Conservation (phyloP, 1,140 invertebrate genomes). For the Philaenus spumarius region DNA sequence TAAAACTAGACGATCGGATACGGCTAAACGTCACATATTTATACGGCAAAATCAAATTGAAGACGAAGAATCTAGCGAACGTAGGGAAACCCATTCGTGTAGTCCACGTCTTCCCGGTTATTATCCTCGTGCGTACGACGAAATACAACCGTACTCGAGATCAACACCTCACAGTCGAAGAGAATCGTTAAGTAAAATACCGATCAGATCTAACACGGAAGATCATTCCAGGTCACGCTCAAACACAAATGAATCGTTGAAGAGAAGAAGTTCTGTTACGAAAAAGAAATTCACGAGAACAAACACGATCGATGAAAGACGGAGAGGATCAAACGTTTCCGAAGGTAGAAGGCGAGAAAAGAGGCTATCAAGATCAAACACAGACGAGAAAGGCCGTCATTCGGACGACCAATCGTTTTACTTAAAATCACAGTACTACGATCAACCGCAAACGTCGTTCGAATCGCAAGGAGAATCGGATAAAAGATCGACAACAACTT, state of each 20-base stretch:
- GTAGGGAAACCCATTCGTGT: slow-evolving; percentile 24
- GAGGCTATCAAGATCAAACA: slow-evolving; percentile 1
- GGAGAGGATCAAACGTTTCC: slow-evolving; percentile 15
- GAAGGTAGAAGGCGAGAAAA: slow-evolving; percentile 4
- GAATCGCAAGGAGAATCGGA: no score
- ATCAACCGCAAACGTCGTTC: no score
- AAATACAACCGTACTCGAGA: slow-evolving; percentile 16
- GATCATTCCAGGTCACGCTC: slow-evolving; percentile 14
- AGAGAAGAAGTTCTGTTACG: neutral
- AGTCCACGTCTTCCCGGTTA: slow-evolving; percentile 15
- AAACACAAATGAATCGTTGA: slow-evolving; percentile 12
- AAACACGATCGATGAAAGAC: slow-evolving; percentile 11
- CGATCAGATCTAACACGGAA: slow-evolving; percentile 2
- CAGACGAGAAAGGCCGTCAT: slow-evolving; percentile 1
- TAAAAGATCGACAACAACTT: no score
- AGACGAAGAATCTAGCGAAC: slow-evolving; percentile 31
- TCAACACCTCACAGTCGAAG: slow-evolving; percentile 18
- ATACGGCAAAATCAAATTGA: slow-evolving; percentile 63
- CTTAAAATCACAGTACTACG: neutral
- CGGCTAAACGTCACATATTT: slow-evolving; percentile 64
- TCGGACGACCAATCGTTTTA: neutral
- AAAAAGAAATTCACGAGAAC: slow-evolving; percentile 14
- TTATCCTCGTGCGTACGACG: slow-evolving; percentile 11
- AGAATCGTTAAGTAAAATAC: slow-evolving; percentile 13
- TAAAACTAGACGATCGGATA: slow-evolving; percentile 50